Base-by-base conservation (phyloP, 1,140 invertebrate species). In the Episyrphus balteatus region DNA sequence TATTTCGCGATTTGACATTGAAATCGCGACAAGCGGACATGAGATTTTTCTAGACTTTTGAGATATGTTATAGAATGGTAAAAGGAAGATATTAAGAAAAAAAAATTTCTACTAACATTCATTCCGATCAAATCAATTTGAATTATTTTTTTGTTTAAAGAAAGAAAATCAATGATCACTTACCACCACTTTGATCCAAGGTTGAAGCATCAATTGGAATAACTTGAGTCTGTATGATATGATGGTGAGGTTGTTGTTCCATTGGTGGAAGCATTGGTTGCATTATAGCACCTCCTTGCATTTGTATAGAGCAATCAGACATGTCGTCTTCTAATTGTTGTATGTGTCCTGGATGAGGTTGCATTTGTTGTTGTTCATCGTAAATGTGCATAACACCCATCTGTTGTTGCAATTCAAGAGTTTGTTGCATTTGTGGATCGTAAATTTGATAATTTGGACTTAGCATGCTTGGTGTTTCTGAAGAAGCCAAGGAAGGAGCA, bases 321-420 rank as follows among this genome's bases (percentile, higher is more conserved):
- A 64, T 38, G 7, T 64, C 62, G 19, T 64, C 61, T 8, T 62
- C 59, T 15, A 60, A 57, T 38, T 50, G 61, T 45, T 49, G 49
- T 34, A 59, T 37, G 9, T 48, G 44, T 18, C 37, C 44, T 21
- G 58, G 55, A 51, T 65, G 62, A 1, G 51, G 48, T 47, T 59
- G 58, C n/a, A 64, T 50, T 10, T 58, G 48, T 43, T 66, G 62
- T 7, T 51, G 52, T 42, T 65, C 60, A 33, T 65, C 62, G 19
- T 58, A 66, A 26, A 66, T 61, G 45, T 66, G 62, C 58, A 66
- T 57, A 30, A 66, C 58, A 30, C 59, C 51, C 62, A 66, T 61
- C 46, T 62, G 62, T 30, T 66, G 62, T 44, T 62, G 60, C 36
- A 65, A 55, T 15, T 66, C 62, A 42, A 26, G 8, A n/a, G 14